These are phyloP conservation scores for Spodoptera litura DNA, from an alignment of 1,140 invertebrate species.

Conservation along the genomic window DNA sequence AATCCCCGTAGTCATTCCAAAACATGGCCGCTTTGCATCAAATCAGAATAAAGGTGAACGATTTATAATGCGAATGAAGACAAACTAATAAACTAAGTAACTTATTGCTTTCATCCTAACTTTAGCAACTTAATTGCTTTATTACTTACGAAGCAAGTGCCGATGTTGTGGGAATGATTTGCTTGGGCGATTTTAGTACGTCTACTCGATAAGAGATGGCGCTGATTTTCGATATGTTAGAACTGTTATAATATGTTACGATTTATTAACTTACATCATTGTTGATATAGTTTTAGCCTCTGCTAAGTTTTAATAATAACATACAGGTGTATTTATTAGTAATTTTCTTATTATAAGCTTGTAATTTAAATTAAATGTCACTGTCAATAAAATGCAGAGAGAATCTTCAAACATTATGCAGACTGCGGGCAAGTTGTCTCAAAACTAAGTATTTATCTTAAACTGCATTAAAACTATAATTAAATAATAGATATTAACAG, in stretches of 20 bases:
- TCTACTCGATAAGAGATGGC: slow-evolving; percentile 74
- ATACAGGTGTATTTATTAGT: too few species aligned
- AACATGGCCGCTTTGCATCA: slow-evolving; percentile 7
- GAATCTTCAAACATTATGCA: too few species aligned
- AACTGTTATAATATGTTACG: neutral
- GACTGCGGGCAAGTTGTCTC: too few species aligned
- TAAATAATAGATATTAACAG: too few species aligned
- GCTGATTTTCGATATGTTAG: slow-evolving; percentile 46
- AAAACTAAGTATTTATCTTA: too few species aligned
- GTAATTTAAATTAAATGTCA: too few species aligned
- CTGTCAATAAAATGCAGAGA: too few species aligned
- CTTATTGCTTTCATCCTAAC: slow-evolving; percentile 61
- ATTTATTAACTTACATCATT: too few species aligned
- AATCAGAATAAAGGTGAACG: slow-evolving; percentile 62
- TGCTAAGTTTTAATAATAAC: too few species aligned
- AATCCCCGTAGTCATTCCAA: neutral
- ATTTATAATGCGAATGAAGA: slow-evolving; percentile 66
- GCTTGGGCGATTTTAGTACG: slow-evolving; percentile 14
- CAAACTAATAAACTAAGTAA: slow-evolving; percentile 69
- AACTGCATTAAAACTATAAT: too few species aligned
- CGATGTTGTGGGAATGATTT: slow-evolving; percentile 25
- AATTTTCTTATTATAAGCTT: too few species aligned
- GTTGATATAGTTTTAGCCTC: too few species aligned
- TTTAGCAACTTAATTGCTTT: slow-evolving; percentile 71
- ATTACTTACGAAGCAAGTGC: slow-evolving; percentile 53